A percentile compares a stretch with the other conserved stretches of the same genome.
Evolutionary conservation across 2,888 invertebrate genomes (phyloP).

Genomic region (Minunthozetes semirufus): DNA sequence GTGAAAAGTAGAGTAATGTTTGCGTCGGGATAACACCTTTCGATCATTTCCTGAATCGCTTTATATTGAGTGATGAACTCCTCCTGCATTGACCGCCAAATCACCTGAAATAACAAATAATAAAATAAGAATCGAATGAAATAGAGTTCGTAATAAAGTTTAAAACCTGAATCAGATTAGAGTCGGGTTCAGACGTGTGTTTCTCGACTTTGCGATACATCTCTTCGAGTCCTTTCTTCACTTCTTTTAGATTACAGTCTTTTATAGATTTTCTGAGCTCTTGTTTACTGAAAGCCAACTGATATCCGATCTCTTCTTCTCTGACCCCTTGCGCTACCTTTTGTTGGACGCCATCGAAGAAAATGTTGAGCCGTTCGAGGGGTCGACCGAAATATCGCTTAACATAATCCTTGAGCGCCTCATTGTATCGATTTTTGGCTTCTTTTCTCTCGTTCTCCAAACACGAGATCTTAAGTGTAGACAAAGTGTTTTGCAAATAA

Average conservation of each 20-base stretch:
- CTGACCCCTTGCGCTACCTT: slow-evolving; percentile 89
- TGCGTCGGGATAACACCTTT: slow-evolving; percentile 91
- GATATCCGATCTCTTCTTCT: slow-evolving; percentile 94
- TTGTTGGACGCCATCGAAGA: slow-evolving; percentile 93
- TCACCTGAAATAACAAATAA: slow-evolving; percentile 60
- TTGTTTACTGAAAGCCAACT: slow-evolving; percentile 93
- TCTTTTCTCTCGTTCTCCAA: slow-evolving; percentile 81
- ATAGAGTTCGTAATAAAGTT: too few relatives aligned
- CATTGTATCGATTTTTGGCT: slow-evolving; percentile 79
- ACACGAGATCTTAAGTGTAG: slow-evolving; percentile 79
- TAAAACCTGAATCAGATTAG: slow-evolving; percentile 71
- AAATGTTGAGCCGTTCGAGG: slow-evolving; percentile 82
- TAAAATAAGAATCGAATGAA: too few relatives aligned
- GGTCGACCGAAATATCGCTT: slow-evolving; percentile 90
- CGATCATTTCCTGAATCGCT: slow-evolving; percentile 82
- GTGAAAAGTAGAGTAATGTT: slow-evolving; percentile 89
- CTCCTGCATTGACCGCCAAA: slow-evolving; percentile 99
- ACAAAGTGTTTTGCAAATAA: slow-evolving; percentile 75
- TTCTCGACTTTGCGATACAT: slow-evolving; percentile 89
- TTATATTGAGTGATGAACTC: slow-evolving; percentile 96
- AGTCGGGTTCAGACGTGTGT: slow-evolving; percentile 85
- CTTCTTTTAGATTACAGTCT: slow-evolving; percentile 82
- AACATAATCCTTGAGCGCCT: slow-evolving; percentile 83
- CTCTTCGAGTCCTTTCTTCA: slow-evolving; percentile 80
- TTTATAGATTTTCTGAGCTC: slow-evolving; percentile 89